Evolutionary conservation across 1,140 invertebrate genomes (phyloP).

Genomic region (Drosophila guanche): DNA sequence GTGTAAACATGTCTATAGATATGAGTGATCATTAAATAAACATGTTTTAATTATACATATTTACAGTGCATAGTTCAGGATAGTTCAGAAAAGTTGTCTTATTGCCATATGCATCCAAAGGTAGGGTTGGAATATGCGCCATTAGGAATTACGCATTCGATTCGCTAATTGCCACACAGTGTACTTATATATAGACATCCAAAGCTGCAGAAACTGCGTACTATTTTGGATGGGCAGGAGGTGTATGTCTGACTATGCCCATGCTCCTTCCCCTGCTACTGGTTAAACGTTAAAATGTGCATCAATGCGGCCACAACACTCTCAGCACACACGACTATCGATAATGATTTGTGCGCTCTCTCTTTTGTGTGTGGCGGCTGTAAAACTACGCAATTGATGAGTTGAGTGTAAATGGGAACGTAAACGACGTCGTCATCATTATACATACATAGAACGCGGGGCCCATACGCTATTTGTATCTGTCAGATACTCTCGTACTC

Average conservation of each 20-base stretch:
- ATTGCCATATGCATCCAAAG: conserved; percentile 2
- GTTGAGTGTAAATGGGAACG: conserved; percentile 22
- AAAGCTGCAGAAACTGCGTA: conserved; percentile 27
- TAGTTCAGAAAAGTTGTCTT: not conserved
- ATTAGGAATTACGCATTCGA: conserved; percentile 27
- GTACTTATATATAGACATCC: conserved; percentile 24
- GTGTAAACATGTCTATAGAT: not conserved
- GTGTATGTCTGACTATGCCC: conserved; percentile 11
- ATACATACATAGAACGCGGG: not conserved
- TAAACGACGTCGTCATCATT: conserved; percentile 30
- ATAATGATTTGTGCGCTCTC: conserved; percentile 5
- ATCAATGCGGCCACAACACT: conserved; percentile 5
- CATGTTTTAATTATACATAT: conserved; percentile 36
- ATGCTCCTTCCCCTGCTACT: too few species aligned
- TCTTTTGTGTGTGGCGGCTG: conserved; percentile 27
- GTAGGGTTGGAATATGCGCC: conserved; percentile 7
- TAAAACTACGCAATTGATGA: conserved; percentile 61
- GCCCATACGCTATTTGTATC: conserved; percentile 67
- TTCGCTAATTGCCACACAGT: conserved; percentile 25
- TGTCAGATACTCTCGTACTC: conserved; percentile 65
- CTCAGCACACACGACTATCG: not conserved
- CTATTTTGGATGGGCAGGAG: not conserved
- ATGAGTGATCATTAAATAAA: conserved; percentile 21
- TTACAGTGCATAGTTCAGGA: too few species aligned
- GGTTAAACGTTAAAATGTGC: too few species aligned